A percentile compares a stretch with the other conserved stretches of the same genome.
phyloP scores from a whole-genome alignment of 2,797 vertebrate genomes.

The Florisuga fusca region DNA sequence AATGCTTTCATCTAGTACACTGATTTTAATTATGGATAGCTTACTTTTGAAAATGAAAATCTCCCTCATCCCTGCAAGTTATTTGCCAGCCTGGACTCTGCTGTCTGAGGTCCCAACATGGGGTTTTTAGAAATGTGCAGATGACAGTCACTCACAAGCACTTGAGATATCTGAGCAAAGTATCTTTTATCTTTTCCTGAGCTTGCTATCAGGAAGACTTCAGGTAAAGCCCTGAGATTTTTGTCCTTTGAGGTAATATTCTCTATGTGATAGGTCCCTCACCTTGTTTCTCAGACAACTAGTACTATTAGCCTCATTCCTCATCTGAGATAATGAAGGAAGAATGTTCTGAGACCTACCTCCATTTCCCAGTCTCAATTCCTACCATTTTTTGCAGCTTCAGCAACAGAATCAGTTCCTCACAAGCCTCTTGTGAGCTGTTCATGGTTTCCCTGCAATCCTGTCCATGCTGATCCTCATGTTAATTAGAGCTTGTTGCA shows the following conservation, averaged over 20 bases:
- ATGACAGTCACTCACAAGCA: background rate
- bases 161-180: background rate
- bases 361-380: background rate
- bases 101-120: background rate
- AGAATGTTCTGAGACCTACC: background rate
- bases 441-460: background rate
- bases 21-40: slow-evolving; percentile 1
- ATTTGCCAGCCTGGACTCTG: background rate
- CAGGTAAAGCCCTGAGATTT: background rate
- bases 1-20: background rate
- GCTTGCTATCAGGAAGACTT: background rate
- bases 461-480: background rate
- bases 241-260: background rate
- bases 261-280: background rate
- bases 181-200: background rate
- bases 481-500: background rate
- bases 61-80: background rate
- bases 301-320: background rate
- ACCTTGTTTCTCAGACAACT: background rate
- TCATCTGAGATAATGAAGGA: slow-evolving; percentile 6
- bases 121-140: background rate
- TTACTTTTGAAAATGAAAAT: background rate
- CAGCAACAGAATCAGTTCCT: background rate
- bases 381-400: background rate
- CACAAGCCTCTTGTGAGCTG: background rate